Evolutionary conservation across 2,113 vertebrate species (phyloP).

Genomic region (Mirounga angustirostris): DNA sequence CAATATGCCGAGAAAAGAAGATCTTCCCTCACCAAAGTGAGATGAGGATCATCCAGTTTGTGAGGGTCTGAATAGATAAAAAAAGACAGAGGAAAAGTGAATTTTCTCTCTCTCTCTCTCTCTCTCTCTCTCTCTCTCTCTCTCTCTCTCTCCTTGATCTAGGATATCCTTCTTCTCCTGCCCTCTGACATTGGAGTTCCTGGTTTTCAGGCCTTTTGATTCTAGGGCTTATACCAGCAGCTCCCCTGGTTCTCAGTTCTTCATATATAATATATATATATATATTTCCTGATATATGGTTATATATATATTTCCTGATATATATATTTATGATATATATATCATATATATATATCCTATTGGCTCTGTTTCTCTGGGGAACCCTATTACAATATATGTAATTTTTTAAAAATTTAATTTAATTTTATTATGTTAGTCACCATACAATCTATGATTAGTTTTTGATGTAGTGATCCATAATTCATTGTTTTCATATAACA

Average conservation of each 20-base stretch:
- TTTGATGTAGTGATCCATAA: no score
- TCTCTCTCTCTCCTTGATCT: neutral
- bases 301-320: no score
- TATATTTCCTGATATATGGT: no score
- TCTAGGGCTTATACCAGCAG: neutral
- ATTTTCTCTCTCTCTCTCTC: neutral
- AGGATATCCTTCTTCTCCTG: neutral
- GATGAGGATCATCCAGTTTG: neutral
- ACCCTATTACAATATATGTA: neutral
- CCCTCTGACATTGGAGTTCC: neutral
- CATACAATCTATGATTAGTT: no score
- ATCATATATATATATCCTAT: neutral
- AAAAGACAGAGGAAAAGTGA: neutral
- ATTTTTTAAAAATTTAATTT: neutral
- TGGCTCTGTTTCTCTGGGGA: neutral
- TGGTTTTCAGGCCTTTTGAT: neutral
- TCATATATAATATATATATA: neutral
- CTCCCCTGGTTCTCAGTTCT: neutral
- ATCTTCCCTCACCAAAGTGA: neutral
- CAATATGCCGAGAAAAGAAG: neutral
- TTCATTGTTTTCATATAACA: no score
- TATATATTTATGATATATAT: no score
- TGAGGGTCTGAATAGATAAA: neutral
- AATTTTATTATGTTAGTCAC: no score
- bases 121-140: neutral